Base-by-base conservation (phyloP, 2,113 vertebrate species). In the Mohoua ochrocephala region DNA sequence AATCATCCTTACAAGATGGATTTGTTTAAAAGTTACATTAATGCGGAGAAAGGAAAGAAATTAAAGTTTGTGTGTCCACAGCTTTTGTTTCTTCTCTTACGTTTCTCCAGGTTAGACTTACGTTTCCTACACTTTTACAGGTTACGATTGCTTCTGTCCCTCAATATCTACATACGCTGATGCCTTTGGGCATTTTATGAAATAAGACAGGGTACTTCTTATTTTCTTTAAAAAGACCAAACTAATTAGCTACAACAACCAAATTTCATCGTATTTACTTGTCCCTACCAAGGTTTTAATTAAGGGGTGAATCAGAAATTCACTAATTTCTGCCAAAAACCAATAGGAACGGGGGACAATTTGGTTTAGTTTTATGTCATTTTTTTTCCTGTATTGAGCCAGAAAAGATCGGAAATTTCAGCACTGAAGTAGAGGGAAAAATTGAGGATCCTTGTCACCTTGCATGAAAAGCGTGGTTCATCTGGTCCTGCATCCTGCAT, bases 11-110 rank as follows among this genome's bases (percentile, higher is more conserved):
- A 90, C 16, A 80, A 42, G 47, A 86, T 5, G 35, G 11, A 85
- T 93, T 92, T 88, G 23, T 85, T 96, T 92, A 68, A 64, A 94
- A 92, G 91, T 94, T 94, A 60, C 56, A 33, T 60, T 56, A 73
- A 88, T 24, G 9, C 0, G 1, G 6, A 50, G 30, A 27, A 85
- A 87, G 61, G 27, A 87, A 69, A 60, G 23, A 85, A 89, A 89
- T 74, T 57, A 49, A 93, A 93, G 49, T 86, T 90, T 61, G 4
- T 33, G 13, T 35, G 67, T 63, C 44, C 22, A 69, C 39, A 76
- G 33, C 17, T 89, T 78, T 75, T 91, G 22, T 87, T 93, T 86
- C 45, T 89, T 85, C 27, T 73, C 30, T 79, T 64, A 42, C 22
- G 5, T 70, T 77, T 86, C 33, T 45, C 10, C 37, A 63, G 35